These are phyloP conservation scores for Epinephelus cyanopodus DNA, from an alignment of 2,113 vertebrate genomes.

Conservation along the genomic window DNA sequence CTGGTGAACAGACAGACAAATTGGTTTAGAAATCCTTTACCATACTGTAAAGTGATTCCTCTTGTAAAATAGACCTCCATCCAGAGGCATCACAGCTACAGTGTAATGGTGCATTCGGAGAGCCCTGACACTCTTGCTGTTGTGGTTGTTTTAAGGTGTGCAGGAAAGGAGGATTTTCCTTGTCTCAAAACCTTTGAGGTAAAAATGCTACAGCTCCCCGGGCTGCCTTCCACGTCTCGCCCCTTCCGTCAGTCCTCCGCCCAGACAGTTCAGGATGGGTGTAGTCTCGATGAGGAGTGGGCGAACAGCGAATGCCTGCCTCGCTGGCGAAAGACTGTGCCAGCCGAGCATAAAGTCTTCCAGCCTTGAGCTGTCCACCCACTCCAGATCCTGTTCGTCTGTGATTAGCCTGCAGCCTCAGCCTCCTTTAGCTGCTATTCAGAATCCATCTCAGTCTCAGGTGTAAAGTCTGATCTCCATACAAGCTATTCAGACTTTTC, in stretches of 20 bases:
- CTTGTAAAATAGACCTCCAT: background rate
- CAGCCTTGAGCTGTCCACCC: slow-evolving; percentile 67
- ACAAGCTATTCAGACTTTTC: slow-evolving; percentile 37
- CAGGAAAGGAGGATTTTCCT: slow-evolving; percentile 3
- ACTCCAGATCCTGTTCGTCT: slow-evolving; percentile 51
- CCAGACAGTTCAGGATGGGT: slow-evolving; percentile 56
- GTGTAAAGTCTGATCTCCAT: slow-evolving; percentile 42
- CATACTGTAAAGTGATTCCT: background rate
- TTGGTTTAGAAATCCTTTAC: slow-evolving; percentile 3
- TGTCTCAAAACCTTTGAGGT: slow-evolving; percentile 25
- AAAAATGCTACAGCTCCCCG: slow-evolving; percentile 29
- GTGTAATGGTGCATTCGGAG: background rate
- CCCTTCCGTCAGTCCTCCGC: slow-evolving; percentile 21
- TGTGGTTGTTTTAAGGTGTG: slow-evolving; percentile 25
- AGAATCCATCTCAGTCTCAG: slow-evolving; percentile 44
- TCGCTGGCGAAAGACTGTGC: slow-evolving; percentile 44
- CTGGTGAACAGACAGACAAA: background rate
- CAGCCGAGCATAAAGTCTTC: slow-evolving; percentile 58
- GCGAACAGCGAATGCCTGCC: slow-evolving; percentile 51
- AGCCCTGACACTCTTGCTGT: slow-evolving; percentile 8
- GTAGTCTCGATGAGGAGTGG: slow-evolving; percentile 61
- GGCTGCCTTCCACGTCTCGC: slow-evolving; percentile 15
- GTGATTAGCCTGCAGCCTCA: slow-evolving; percentile 49
- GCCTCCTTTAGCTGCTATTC: slow-evolving; percentile 23
- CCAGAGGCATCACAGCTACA: background rate